Conservation (phyloP, 2,797 vertebrate genomes). For the Cynodonichthys magdalenae region DNA sequence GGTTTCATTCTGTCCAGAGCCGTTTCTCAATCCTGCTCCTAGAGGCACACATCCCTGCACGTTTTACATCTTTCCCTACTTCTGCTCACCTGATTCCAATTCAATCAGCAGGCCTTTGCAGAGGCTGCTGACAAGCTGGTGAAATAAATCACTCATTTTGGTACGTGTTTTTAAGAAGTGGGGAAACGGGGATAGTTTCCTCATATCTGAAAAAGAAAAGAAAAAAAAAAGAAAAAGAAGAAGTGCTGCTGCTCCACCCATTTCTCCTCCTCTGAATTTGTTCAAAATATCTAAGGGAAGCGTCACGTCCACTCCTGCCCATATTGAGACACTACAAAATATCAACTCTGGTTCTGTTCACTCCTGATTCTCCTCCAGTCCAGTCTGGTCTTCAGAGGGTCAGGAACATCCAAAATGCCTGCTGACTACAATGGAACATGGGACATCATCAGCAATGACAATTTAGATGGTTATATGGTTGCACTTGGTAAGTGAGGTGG, state of each 20-base stretch:
- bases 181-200: conserved; percentile 34
- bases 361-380: conserved; percentile 10
- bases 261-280: conserved; percentile 13
- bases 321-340: conserved; percentile 61
- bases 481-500: conserved; percentile 81
- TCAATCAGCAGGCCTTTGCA: conserved; percentile 2
- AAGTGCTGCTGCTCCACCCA: conserved; percentile 21
- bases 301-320: conserved; percentile 56
- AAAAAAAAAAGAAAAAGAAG: conserved; percentile 20
- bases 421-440: conserved; percentile 86
- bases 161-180: too few relatives aligned
- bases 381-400: conserved; percentile 28
- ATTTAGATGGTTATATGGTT: conserved; percentile 87
- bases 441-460: conserved; percentile 86
- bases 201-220: conserved; percentile 19
- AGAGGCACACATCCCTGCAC: neutral
- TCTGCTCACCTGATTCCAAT: neutral
- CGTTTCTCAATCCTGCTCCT: neutral
- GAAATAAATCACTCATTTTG: too few relatives aligned
- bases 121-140: neutral
- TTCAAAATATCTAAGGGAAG: conserved; percentile 42
- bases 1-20: conserved; percentile 43
- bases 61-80: neutral
- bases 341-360: conserved; percentile 22
- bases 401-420: conserved; percentile 74